Evolutionary conservation across 2,797 vertebrate species (phyloP), one percentile per base, ranked within the genome.

Genomic region (Lepilemur ruficaudatus): DNA sequence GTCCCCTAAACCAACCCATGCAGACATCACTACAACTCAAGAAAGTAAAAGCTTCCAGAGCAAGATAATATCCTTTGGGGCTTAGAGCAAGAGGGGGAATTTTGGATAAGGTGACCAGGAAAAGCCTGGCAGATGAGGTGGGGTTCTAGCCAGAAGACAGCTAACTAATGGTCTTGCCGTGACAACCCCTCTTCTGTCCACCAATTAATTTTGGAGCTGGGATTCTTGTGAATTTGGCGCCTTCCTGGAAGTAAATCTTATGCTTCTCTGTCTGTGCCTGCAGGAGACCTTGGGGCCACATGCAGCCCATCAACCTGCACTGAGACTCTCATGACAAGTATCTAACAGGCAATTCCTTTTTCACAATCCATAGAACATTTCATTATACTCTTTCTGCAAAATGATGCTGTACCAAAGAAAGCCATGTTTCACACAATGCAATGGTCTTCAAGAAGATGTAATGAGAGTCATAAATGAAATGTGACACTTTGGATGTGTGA

Each of bases 341-440:
- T 80, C 48, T 85, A 89, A 89, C 7, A 48, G 59, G 61, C 38
- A 91, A 46, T 97, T 94, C 50, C 79, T 91, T 57, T 96, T 88
- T 59, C 91, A 65, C 0, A 85, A 65, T 52, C 75, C 93, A 28
- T 0, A 50, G 35, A 84, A 61, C 22, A 61, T 69, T 81, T 30
- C 7, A 0, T 91, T 83, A 15, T 0, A 55, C 17, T 88, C 41
- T 65, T 97, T 65, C 84, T 89, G 79, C 80, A 84, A 86, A 85
- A 65, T 20, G 50, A 69, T 32, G 48, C 18, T 91, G 46, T 72
- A 91, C 75, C 35, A 1, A 35, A 75, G 18, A 55, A 82, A 55
- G 76, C 35, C 95, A 78, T 69, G 25, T 82, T 41, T 96, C 70
- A 73, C 25, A 59, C 28, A n/a, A 8, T 15, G 84, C 0, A 38